These are phyloP conservation scores for Chaenogobius annularis DNA, from an alignment of 2,113 vertebrate genomes.

Conservation along the genomic window DNA sequence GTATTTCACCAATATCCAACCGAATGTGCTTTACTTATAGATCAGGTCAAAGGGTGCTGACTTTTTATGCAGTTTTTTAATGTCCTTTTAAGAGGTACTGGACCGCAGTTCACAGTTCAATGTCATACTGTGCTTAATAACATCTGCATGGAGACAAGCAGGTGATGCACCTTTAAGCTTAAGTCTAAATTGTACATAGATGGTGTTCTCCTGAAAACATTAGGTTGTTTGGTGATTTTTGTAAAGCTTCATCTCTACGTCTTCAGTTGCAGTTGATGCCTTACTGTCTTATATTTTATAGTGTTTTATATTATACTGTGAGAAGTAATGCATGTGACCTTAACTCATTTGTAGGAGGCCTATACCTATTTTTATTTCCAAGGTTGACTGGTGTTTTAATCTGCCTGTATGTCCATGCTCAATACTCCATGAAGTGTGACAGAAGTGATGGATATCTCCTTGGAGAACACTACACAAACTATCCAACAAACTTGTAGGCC, in stretches of 20 bases:
- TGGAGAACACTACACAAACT: slow-evolving; percentile 13
- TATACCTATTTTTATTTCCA: not conserved
- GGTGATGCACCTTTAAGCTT: too few relatives aligned
- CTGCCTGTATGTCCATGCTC: not conserved
- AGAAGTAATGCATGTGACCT: not conserved
- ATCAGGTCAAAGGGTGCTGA: too few relatives aligned
- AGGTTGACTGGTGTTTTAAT: not conserved
- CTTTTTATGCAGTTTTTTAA: too few relatives aligned
- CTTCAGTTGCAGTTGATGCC: not conserved
- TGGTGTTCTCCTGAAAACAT: not conserved
- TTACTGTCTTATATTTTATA: too few relatives aligned
- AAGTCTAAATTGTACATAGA: not conserved
- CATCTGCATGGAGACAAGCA: too few relatives aligned
- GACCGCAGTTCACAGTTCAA: too few relatives aligned
- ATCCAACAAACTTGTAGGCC: not conserved
- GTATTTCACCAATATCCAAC: too few relatives aligned
- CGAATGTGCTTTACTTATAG: too few relatives aligned
- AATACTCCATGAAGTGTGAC: slow-evolving; percentile 2
- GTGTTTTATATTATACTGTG: too few relatives aligned
- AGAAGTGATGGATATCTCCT: slow-evolving; percentile 33
- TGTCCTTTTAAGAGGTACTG: too few relatives aligned
- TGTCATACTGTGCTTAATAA: too few relatives aligned
- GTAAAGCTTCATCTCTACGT: too few relatives aligned
- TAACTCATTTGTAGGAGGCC: not conserved
- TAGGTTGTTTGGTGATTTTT: not conserved